These are phyloP conservation scores for Chiloscyllium plagiosum DNA, from an alignment of 2,113 vertebrate species.

Conservation along the genomic window DNA sequence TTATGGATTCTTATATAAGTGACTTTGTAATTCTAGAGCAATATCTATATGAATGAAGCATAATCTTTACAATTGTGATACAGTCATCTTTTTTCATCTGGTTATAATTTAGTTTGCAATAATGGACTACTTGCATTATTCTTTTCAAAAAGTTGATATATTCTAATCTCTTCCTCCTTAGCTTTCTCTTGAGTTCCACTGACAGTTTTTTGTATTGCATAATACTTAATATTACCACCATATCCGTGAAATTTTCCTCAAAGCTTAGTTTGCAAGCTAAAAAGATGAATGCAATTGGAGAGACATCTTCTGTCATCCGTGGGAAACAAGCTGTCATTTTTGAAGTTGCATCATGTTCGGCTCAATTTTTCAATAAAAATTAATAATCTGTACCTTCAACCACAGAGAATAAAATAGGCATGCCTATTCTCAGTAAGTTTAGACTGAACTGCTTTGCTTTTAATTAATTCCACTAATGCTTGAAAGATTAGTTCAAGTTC, in stretches of 20 bases:
- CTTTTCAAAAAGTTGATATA: background rate
- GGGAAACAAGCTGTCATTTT: constrained; percentile 19
- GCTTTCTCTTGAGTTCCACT: background rate
- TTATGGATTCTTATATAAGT: background rate
- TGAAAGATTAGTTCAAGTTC: background rate
- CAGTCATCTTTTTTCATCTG: background rate
- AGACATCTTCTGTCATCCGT: background rate
- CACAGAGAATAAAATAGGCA: background rate
- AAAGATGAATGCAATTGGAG: background rate
- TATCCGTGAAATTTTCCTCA: background rate
- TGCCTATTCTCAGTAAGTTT: background rate
- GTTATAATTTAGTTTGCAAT: background rate
- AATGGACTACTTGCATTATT: background rate
- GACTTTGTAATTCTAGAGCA: background rate
- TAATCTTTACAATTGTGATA: background rate
- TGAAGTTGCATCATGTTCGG: background rate
- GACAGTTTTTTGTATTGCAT: background rate
- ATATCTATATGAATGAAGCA: background rate
- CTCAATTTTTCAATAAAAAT: constrained; percentile 11
- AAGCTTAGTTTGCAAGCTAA: background rate
- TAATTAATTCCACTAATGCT: constrained; percentile 13
- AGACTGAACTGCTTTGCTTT: background rate
- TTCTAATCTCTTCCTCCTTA: background rate
- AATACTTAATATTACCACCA: background rate
- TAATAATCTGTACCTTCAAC: background rate